Evolutionary conservation across 1,140 invertebrate genomes (phyloP).

Genomic region (Zaprionus africanus): DNA sequence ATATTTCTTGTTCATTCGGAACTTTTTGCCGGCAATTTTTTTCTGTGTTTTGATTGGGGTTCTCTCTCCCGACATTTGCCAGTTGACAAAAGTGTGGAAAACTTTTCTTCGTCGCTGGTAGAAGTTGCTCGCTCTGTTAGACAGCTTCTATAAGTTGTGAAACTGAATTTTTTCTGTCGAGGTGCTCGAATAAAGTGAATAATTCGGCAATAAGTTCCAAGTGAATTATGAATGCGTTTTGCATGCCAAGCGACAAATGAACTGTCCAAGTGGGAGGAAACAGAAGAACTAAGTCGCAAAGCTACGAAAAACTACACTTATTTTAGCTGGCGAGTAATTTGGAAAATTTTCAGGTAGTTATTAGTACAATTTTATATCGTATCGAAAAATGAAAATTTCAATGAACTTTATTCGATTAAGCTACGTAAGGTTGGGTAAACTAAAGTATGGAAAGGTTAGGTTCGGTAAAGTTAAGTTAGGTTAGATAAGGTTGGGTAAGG

Average conservation of each 20-base stretch:
- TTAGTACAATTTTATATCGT: no score
- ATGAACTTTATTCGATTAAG: no score
- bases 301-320: background rate
- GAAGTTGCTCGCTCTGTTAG: background rate
- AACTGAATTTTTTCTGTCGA: background rate
- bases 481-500: no score
- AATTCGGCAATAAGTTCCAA: constrained; percentile 1
- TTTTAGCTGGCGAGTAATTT: background rate
- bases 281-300: background rate
- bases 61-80: constrained; percentile 20
- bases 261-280: background rate
- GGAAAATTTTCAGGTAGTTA: background rate
- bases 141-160: constrained; percentile 16
- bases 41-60: constrained; percentile 25
- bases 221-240: constrained; percentile 3
- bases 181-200: constrained; percentile 10
- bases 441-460: no score
- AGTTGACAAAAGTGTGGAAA: constrained; percentile 31
- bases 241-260: constrained; percentile 4
- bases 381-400: no score
- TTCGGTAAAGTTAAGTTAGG: no score
- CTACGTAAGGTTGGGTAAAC: no score
- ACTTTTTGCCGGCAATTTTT: constrained; percentile 29
- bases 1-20: constrained; percentile 30
- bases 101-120: constrained; percentile 7